Conservation (phyloP, 2,113 vertebrate genomes). For the Pleuronectes platessa region DNA sequence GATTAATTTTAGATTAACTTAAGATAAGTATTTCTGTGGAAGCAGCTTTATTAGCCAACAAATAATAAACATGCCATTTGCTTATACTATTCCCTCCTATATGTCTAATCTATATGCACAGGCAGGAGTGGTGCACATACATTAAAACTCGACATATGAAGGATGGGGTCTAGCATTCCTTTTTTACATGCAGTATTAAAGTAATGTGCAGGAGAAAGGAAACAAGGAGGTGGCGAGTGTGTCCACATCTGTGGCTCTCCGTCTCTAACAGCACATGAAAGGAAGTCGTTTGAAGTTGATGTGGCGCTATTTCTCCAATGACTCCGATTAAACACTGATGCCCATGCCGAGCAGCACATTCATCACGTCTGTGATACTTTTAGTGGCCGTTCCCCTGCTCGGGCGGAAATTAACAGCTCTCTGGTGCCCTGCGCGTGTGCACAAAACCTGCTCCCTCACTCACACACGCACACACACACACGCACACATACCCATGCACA, state of each 20-base stretch:
- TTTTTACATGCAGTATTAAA: conserved; percentile 9
- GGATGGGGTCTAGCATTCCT: neutral
- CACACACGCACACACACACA: neutral
- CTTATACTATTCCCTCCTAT: neutral
- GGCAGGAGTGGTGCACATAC: neutral
- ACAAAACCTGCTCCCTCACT: conserved; percentile 18
- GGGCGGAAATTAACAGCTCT: conserved; percentile 76
- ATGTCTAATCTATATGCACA: neutral
- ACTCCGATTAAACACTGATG: conserved; percentile 78
- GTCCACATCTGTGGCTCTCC: conserved; percentile 59
- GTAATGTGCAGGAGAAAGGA: conserved; percentile 30
- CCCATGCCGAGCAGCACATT: conserved; percentile 63
- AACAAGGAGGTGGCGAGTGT: conserved; percentile 24
- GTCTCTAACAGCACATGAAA: conserved; percentile 67
- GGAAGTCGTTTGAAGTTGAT: conserved; percentile 71
- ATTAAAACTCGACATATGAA: neutral
- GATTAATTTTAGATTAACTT: neutral
- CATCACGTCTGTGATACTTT: conserved; percentile 77
- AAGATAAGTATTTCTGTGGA: neutral
- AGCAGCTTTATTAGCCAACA: neutral
- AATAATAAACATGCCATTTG: neutral
- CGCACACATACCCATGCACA: neutral
- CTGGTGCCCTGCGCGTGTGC: conserved; percentile 50
- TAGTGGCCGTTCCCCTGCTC: conserved; percentile 68
- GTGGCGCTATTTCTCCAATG: conserved; percentile 73